A percentile compares a stretch with the other conserved stretches of the same genome.
Evolutionary conservation across 2,797 vertebrate species (phyloP).

Genomic region (Micrastur ruficollis): DNA sequence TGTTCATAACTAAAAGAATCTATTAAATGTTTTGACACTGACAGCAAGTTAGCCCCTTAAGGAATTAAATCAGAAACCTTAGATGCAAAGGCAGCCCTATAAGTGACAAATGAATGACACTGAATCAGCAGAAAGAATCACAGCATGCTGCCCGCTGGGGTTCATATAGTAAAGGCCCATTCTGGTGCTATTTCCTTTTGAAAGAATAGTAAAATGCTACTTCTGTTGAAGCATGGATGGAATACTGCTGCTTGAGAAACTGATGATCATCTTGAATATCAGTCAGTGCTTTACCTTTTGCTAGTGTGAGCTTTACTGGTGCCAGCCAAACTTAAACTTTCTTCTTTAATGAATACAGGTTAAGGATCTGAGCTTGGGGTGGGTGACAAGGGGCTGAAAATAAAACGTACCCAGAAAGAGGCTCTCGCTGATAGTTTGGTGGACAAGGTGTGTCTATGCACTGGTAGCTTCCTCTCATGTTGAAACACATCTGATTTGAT

Average conservation of each 20-base stretch:
- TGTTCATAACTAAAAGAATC: background rate
- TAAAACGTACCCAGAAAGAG: constrained; percentile 77
- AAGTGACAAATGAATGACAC: background rate
- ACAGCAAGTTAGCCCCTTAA: background rate
- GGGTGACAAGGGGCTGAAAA: background rate
- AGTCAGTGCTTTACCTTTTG: background rate
- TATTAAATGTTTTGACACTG: background rate
- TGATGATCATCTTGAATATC: accelerated
- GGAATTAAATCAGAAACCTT: background rate
- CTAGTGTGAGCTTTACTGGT: background rate
- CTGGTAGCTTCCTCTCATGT: constrained; percentile 92
- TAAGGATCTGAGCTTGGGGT: background rate
- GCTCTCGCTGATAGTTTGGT: constrained; percentile 88
- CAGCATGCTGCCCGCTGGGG: accelerated
- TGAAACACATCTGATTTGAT: constrained; percentile 92
- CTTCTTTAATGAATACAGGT: background rate
- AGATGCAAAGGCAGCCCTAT: background rate
- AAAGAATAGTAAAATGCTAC: background rate
- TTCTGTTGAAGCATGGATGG: background rate
- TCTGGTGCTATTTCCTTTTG: background rate
- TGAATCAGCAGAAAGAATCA: background rate
- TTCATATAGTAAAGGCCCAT: background rate
- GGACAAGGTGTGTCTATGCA: constrained; percentile 97
- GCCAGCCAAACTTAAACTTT: background rate
- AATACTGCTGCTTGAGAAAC: background rate